Evolutionary conservation across 2,797 vertebrate species (phyloP).

Genomic region (Onychomys leucogaster): DNA sequence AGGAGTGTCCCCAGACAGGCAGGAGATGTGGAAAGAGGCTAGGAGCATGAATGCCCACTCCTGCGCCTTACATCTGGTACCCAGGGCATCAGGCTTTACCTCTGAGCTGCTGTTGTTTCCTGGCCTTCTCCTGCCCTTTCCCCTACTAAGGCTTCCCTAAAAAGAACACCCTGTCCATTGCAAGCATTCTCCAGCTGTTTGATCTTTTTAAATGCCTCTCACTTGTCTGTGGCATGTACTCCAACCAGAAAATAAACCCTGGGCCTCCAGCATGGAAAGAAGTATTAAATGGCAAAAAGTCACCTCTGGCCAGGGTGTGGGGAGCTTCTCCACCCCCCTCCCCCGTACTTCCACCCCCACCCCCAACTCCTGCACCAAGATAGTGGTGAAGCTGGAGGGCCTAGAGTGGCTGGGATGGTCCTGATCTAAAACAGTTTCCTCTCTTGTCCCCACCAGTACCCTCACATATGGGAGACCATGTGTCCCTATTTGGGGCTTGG

Average conservation of each 20-base stretch:
- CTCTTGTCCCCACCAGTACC: conserved; percentile 35
- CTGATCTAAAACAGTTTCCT: conserved; percentile 73
- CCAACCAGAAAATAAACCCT: conserved; percentile 76
- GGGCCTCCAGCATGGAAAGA: conserved; percentile 48
- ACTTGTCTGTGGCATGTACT: conserved; percentile 72
- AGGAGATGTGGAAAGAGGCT: background rate
- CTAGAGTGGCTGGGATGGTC: conserved; percentile 56
- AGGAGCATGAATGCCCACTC: background rate
- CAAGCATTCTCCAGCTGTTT: conserved; percentile 69
- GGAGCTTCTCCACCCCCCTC: background rate
- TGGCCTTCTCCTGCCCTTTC: conserved; percentile 16
- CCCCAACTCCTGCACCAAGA: background rate
- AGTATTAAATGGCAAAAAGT: conserved; percentile 59
- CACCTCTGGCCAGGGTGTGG: conserved; percentile 60
- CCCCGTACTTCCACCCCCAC: too few species aligned
- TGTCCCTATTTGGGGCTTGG: conserved; percentile 65
- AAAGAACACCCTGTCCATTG: conserved; percentile 53
- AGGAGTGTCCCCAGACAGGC: background rate
- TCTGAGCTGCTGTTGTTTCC: background rate
- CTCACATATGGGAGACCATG: conserved; percentile 68
- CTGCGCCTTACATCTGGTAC: background rate
- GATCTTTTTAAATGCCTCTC: conserved; percentile 77
- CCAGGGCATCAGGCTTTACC: background rate
- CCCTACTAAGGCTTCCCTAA: conserved; percentile 7
- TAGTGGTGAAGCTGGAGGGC: conserved; percentile 63